These are phyloP conservation scores for Crematogaster levior DNA, from an alignment of 2,888 invertebrate genomes.

Conservation along the genomic window DNA sequence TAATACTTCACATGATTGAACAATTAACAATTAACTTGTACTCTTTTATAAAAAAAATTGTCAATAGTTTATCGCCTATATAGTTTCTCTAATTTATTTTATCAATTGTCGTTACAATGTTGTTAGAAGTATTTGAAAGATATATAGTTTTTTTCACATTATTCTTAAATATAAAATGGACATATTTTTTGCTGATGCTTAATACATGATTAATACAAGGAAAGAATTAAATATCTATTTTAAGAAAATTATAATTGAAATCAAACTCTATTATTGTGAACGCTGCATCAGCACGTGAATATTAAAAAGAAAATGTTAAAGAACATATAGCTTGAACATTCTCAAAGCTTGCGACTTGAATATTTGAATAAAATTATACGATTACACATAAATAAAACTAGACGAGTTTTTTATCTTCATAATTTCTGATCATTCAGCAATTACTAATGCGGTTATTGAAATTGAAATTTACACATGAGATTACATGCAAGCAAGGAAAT, in stretches of 20 bases:
- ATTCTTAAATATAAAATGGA: not conserved
- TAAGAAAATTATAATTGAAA: not conserved
- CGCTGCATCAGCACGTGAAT: not conserved
- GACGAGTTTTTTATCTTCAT: not conserved
- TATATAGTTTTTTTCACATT: not conserved
- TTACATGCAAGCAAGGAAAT: not conserved
- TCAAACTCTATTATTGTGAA: not conserved
- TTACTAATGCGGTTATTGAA: conserved; percentile 24
- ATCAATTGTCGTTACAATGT: conserved; percentile 2
- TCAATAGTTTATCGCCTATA: not conserved
- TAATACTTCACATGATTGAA: not conserved
- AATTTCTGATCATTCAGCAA: not conserved
- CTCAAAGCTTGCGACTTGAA: not conserved
- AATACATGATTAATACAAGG: not conserved
- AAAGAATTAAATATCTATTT: conserved; percentile 1
- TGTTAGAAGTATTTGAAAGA: not conserved
- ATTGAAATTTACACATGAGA: conserved; percentile 39
- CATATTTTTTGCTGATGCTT: not conserved
- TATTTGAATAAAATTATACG: conserved; percentile 10
- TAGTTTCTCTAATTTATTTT: not conserved
- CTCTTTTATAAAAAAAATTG: not conserved
- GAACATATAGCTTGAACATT: not conserved
- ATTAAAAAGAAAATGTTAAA: not conserved
- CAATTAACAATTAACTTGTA: conserved; percentile 27
- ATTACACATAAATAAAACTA: not conserved